Evolutionary conservation across 2,113 vertebrate species (phyloP).

Genomic region (Synodontis membranacea): DNA sequence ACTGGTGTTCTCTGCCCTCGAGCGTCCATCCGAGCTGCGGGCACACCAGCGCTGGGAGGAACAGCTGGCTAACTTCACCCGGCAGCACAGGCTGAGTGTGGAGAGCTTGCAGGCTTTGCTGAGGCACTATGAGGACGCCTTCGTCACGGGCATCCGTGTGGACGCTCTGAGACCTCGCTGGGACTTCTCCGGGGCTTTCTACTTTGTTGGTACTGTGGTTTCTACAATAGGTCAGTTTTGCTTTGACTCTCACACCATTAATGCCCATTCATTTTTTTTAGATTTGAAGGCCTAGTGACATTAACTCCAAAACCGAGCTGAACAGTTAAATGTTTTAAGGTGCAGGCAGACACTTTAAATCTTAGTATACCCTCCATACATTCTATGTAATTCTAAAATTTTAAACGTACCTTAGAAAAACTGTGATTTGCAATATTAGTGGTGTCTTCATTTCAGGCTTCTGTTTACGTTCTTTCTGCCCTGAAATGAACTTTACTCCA

Average conservation of each 20-base stretch:
- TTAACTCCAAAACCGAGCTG: neutral
- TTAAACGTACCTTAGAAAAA: neutral
- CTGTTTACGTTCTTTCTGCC: neutral
- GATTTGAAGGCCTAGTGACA: neutral
- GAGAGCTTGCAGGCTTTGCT: slow-evolving; percentile 68
- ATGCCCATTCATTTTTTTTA: neutral
- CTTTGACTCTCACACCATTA: neutral
- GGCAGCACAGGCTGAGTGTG: slow-evolving; percentile 64
- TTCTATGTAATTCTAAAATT: neutral
- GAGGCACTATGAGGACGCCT: slow-evolving; percentile 74
- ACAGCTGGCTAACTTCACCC: slow-evolving; percentile 73
- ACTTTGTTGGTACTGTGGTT: slow-evolving; percentile 77
- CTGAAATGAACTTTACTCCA: neutral
- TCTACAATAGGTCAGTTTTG: slow-evolving; percentile 75
- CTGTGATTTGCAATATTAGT: neutral
- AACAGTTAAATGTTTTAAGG: neutral
- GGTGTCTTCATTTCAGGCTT: neutral
- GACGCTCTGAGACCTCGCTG: slow-evolving; percentile 74
- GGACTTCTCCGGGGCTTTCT: slow-evolving; percentile 79
- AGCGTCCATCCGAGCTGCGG: slow-evolving; percentile 71
- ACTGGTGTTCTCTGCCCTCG: slow-evolving; percentile 76
- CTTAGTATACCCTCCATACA: neutral
- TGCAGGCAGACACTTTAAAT: neutral
- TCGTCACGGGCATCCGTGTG: slow-evolving; percentile 71
- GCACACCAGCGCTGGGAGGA: slow-evolving; percentile 70